Evolutionary conservation across 2,888 invertebrate species (phyloP).

Genomic region (Dasypolia templi): DNA sequence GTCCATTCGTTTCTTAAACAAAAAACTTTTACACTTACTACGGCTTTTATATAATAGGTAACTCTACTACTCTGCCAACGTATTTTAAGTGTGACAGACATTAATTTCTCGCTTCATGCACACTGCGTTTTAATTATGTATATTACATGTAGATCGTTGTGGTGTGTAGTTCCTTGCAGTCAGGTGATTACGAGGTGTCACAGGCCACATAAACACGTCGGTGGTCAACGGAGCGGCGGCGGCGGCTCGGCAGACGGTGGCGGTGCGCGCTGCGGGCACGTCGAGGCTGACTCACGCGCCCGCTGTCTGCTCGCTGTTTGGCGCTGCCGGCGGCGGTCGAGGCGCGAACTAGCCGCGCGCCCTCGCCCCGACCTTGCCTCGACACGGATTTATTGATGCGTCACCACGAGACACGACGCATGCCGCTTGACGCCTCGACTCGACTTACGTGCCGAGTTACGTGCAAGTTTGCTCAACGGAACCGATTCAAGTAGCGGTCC

Average conservation of each 20-base stretch:
- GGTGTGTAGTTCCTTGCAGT: slow-evolving; percentile 45
- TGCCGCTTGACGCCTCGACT: slow-evolving; percentile 48
- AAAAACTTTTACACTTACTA: neutral
- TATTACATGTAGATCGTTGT: slow-evolving; percentile 43
- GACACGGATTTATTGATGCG: slow-evolving; percentile 89
- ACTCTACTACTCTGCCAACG: slow-evolving; percentile 7
- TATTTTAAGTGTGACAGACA: slow-evolving; percentile 43
- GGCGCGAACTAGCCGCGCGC: slow-evolving; percentile 83
- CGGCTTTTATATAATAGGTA: slow-evolving; percentile 4
- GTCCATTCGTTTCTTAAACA: neutral
- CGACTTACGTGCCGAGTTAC: slow-evolving; percentile 66
- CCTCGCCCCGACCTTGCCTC: slow-evolving; percentile 89
- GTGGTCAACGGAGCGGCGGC: slow-evolving; percentile 34
- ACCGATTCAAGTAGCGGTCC: slow-evolving; percentile 67
- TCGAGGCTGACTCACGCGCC: slow-evolving; percentile 80
- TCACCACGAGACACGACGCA: slow-evolving; percentile 78
- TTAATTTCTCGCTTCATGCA: slow-evolving; percentile 42
- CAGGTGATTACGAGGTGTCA: slow-evolving; percentile 60
- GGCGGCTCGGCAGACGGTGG: slow-evolving; percentile 47
- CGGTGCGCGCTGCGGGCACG: slow-evolving; percentile 35
- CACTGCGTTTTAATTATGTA: slow-evolving; percentile 55
- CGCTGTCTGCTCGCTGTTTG: slow-evolving; percentile 81
- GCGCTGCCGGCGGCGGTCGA: slow-evolving; percentile 72
- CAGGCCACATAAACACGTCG: slow-evolving; percentile 51
- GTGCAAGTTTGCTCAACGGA: slow-evolving; percentile 70